Evolutionary conservation across 2,888 invertebrate genomes (phyloP), one percentile per base, ranked within the genome.

Genomic region (Himalopsyche tibetana): DNA sequence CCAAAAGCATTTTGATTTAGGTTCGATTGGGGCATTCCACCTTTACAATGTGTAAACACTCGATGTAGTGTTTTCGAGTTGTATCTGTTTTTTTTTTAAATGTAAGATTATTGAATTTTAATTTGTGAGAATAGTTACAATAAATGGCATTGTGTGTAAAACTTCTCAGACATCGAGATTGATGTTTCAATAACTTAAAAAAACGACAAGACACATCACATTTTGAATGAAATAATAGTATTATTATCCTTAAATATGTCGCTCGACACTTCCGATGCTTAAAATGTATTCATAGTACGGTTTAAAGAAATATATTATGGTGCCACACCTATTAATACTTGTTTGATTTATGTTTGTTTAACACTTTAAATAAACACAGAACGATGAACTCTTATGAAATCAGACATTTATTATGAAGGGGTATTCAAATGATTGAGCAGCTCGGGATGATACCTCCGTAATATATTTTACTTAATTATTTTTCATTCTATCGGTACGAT

Each of bases 201-300:
- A 63, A 63, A 63, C 28, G 63, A 63, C 63, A 63, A 63, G 28
- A 63, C 6, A 63, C 63, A 56, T 56, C 63, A 63, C 63, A 63
- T 63, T 63, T 63, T 63, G 19, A 63, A 63, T 28, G 51, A 51
- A 51, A 51, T 51, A 51, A 51, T 51, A 51, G 28, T 28, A 28
- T 28, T 28, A 28, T 12, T 51, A 51, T 51, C 51, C 51, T 51
- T 51, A 51, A 51, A 12, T 51, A 51, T 51, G 19, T 19, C 6
- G 56, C 4, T 63, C 19, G 19, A 19, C 63, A 63, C 63, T 63
- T 28, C n/a, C 15, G 51, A 51, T 15, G 51, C 51, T 15, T 51
- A 15, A 51, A 51, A 51, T 51, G 51, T 15, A 51, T 51, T 51
- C 51, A 15, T 15, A 51, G 15, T 51, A 51, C 51, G 5, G 51